A percentile compares a stretch with the other conserved stretches of the same genome.
Evolutionary conservation across 2,888 invertebrate species (phyloP).

Genomic region (Trissolcus brochymenae): DNA sequence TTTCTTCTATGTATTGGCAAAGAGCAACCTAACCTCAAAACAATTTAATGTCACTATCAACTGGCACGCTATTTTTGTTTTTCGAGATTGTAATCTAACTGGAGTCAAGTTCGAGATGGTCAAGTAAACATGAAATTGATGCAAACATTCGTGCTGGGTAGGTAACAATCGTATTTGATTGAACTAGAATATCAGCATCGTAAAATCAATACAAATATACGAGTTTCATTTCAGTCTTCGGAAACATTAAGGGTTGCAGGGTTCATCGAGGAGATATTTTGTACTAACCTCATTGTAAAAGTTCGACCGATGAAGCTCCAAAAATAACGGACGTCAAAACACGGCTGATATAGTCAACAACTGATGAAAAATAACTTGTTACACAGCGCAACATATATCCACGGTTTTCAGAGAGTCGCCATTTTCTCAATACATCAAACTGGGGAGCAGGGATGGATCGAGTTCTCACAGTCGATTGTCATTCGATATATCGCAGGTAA

Average conservation of each 20-base stretch:
- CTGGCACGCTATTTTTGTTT: neutral
- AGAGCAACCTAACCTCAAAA: constrained; percentile 19
- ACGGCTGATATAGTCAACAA: neutral
- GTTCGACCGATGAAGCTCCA: neutral
- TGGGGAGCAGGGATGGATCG: neutral
- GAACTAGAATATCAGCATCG: neutral
- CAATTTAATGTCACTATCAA: constrained; percentile 8
- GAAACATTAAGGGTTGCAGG: too few relatives aligned
- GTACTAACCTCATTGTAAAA: constrained; percentile 13
- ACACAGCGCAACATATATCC: neutral
- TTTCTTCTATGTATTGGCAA: neutral
- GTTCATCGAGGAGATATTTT: neutral
- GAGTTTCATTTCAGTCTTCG: constrained; percentile 1
- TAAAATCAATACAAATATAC: constrained; percentile 31
- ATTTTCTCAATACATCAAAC: constrained; percentile 9
- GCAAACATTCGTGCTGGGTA: neutral
- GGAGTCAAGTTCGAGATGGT: neutral
- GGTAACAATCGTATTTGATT: neutral
- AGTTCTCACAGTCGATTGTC: constrained; percentile 2
- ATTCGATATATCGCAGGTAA: neutral
- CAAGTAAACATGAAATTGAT: neutral
- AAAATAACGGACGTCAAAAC: neutral
- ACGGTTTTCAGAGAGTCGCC: constrained; percentile 15
- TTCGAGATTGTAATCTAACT: neutral
- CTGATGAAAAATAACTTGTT: neutral